Base-by-base conservation (phyloP, 2,113 vertebrate species). In the Chrysochloris asiatica region DNA sequence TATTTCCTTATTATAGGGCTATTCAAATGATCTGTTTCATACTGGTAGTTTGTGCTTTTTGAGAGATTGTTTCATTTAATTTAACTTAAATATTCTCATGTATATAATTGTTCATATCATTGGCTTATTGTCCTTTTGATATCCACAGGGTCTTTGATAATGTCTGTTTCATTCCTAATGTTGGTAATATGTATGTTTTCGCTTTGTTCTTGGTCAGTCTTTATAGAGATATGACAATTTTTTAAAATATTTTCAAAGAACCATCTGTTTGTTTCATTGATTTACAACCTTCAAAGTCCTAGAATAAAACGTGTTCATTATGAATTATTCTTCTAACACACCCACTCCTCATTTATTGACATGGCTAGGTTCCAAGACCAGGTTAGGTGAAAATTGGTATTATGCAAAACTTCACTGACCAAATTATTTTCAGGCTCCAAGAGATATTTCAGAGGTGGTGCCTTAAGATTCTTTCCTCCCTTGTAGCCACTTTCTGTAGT, bases 191-290 rank as follows among this genome's bases (percentile, higher is more conserved):
- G 90, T 91, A 8, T 77, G 41, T 79, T 83, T 17, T 82, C 56
- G 86, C 45, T 90, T 59, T 87, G 77, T 80, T 67, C 26, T 76
- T 81, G 92, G 48, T 79, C 63, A 90, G 3, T 89, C 52, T 91
- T 91, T 33, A 54, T 80, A 86, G 50, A 77, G 43, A 67, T 93
- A 84, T 89, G 26, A 89, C 67, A 87, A 89, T 89, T 94, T 84
- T 77, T 81, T 84, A n/a, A 81, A 48, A 92, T 72, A 47, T 92
- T 93, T 92, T 79, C 71, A 90, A 86, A 93, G 79, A 94, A 67
- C 28, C 30, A 19, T 19, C 24, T 81, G 50, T 83, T 87, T 77
- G 21, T 92, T 87, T 81, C 47, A 91, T 89, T 81, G 45, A 90
- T 92, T 92, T 93, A 83, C 71, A 24, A 54, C 72, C 33, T 61